phyloP scores from a whole-genome alignment of 1,140 invertebrate species.

The Apolygus lucorum region DNA sequence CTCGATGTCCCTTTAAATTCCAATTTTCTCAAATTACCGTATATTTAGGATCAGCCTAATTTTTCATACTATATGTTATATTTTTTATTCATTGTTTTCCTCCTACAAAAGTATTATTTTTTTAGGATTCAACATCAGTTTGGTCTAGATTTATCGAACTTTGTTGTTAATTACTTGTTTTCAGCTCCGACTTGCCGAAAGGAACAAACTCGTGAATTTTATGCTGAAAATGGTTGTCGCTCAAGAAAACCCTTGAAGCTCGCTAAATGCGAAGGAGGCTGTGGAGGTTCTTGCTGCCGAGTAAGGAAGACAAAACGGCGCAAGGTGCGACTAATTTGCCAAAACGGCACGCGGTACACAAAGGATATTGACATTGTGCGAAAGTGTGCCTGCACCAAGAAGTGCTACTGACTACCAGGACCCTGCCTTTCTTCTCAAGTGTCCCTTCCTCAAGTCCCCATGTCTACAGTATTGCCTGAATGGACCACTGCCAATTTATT shows the following conservation, averaged over 20 bases:
- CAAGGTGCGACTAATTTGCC: constrained; percentile 87
- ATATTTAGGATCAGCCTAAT: too few species aligned
- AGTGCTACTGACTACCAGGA: constrained; percentile 56
- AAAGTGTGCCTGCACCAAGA: constrained; percentile 81
- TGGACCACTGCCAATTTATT: constrained; percentile 24
- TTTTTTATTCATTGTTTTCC: too few species aligned
- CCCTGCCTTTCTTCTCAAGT: constrained; percentile 31
- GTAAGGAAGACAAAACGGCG: constrained; percentile 83
- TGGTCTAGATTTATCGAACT: too few species aligned
- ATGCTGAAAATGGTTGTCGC: constrained; percentile 79
- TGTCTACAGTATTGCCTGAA: constrained; percentile 10
- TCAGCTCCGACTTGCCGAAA: constrained; percentile 73
- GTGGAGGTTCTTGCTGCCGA: constrained; percentile 70
- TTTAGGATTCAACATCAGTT: too few species aligned
- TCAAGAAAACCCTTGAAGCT: constrained; percentile 81
- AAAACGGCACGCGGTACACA: constrained; percentile 83
- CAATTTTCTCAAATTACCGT: too few species aligned
- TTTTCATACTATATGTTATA: too few species aligned
- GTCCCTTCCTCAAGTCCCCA: constrained; percentile 28
- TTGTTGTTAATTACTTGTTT: constrained; percentile 16
- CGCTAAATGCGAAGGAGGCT: constrained; percentile 68
- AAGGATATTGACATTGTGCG: constrained; percentile 93
- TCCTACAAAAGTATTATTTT: too few species aligned
- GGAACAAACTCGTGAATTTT: constrained; percentile 80
- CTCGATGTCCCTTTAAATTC: too few species aligned